phyloP scores from a whole-genome alignment of 2,797 vertebrate genomes.

The Aplochiton taeniatus region DNA sequence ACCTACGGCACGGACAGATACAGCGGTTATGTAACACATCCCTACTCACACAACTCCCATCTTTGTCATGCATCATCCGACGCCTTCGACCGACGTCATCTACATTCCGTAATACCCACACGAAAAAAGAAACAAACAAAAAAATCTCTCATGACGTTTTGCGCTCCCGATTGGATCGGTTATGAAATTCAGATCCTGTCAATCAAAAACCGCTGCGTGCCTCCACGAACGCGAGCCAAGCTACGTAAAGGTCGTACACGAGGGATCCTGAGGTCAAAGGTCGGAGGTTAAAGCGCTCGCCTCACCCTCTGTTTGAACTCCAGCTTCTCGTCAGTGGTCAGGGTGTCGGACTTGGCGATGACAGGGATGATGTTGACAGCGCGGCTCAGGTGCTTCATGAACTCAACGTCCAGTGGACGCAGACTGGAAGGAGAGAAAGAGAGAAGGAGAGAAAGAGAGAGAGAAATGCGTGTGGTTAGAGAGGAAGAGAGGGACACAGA shows the following conservation, averaged over 20 bases:
- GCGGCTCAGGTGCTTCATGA: slow-evolving; percentile 96
- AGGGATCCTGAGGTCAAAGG: not conserved
- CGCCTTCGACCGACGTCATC: too few relatives aligned
- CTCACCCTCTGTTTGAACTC: slow-evolving; percentile 82
- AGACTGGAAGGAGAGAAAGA: slow-evolving; percentile 57
- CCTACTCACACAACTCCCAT: not conserved
- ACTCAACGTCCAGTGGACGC: slow-evolving; percentile 90
- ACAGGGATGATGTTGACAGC: slow-evolving; percentile 95
- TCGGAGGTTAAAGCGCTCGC: slow-evolving; percentile 45
- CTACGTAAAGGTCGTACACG: not conserved
- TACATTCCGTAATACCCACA: too few relatives aligned
- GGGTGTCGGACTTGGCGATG: slow-evolving; percentile 95
- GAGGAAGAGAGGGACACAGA: not conserved
- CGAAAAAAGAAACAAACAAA: too few relatives aligned
- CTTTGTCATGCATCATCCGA: too few relatives aligned
- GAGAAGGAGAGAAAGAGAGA: slow-evolving; percentile 10
- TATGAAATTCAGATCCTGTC: too few relatives aligned
- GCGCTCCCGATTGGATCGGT: too few relatives aligned
- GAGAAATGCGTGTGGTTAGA: not conserved
- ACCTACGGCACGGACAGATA: slow-evolving; percentile 58
- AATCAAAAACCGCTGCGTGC: too few relatives aligned
- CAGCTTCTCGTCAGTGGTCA: slow-evolving; percentile 87
- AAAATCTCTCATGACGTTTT: too few relatives aligned
- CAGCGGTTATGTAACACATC: not conserved
- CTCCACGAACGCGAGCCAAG: not conserved